Percentiles rank a stretch among this genome's conserved stretches.
phyloP scores from a whole-genome alignment of 2,113 vertebrate species.

The Falcunculus frontatus region DNA sequence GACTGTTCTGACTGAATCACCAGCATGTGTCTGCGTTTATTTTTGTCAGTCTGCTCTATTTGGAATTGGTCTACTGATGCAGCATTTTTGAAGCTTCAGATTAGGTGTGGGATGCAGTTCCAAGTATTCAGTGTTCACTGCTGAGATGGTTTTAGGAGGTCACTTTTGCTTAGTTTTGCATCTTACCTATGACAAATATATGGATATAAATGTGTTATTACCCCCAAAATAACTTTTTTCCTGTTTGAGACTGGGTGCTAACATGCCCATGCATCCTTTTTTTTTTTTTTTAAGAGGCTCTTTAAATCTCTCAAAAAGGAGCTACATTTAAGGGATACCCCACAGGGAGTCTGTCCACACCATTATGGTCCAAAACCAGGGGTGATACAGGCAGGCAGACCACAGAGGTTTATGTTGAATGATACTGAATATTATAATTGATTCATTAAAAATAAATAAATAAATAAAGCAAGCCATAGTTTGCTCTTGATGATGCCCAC shows the following conservation, averaged over 20 bases:
- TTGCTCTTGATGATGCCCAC: background rate
- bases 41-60: background rate
- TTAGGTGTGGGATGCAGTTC: background rate
- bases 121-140: background rate
- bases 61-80: background rate
- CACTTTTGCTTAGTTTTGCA: background rate
- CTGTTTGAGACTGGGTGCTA: background rate
- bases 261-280: background rate
- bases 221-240: too few species aligned
- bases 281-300: background rate
- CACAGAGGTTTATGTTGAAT: background rate
- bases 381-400: background rate
- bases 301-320: background rate
- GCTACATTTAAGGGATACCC: background rate
- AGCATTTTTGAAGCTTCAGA: background rate
- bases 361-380: background rate
- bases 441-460: background rate
- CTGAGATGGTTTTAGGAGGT: background rate
- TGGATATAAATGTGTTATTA: background rate
- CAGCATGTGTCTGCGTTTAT: slow-evolving; percentile 1
- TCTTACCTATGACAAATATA: background rate
- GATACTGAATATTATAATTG: background rate
- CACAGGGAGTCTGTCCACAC: background rate
- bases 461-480: background rate
- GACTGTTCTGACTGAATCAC: background rate